phyloP scores from a whole-genome alignment of 2,888 invertebrate genomes.

The Cremastobaeus sp. region DNA sequence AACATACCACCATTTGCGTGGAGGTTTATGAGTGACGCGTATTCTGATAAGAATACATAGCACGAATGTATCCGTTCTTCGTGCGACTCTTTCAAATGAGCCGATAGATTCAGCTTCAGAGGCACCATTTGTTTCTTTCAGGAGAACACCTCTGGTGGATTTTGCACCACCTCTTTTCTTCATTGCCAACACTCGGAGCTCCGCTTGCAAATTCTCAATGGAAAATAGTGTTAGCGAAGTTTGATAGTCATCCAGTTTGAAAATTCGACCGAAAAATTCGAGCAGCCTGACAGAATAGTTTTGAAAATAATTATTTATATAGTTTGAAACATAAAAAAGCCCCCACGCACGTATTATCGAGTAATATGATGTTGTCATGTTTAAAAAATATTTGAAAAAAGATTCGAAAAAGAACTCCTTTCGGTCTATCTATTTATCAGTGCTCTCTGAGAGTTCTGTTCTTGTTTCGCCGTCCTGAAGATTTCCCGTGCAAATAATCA shows the following conservation, averaged over 20 bases:
- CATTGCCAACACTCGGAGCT: constrained; percentile 19
- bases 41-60: constrained; percentile 20
- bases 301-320: too few relatives aligned
- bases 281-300: too few relatives aligned
- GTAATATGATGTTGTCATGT: too few relatives aligned
- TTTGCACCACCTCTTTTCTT: constrained; percentile 19
- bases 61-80: constrained; percentile 47
- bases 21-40: constrained; percentile 18
- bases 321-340: too few relatives aligned
- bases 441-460: too few relatives aligned
- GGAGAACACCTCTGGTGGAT: constrained; percentile 33
- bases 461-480: constrained; percentile 26
- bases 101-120: constrained; percentile 71
- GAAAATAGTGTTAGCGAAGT: constrained; percentile 38
- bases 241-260: too few relatives aligned
- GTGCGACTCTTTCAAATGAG: constrained; percentile 73
- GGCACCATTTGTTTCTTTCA: constrained; percentile 72
- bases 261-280: too few relatives aligned
- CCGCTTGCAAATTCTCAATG: constrained; percentile 34
- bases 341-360: too few relatives aligned
- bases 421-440: too few relatives aligned
- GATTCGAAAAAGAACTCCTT: too few relatives aligned
- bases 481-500: constrained; percentile 51
- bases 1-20: constrained; percentile 8
- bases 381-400: too few relatives aligned